phyloP scores from a whole-genome alignment of 1,140 invertebrate genomes.

The Drosophila ohnishii region DNA sequence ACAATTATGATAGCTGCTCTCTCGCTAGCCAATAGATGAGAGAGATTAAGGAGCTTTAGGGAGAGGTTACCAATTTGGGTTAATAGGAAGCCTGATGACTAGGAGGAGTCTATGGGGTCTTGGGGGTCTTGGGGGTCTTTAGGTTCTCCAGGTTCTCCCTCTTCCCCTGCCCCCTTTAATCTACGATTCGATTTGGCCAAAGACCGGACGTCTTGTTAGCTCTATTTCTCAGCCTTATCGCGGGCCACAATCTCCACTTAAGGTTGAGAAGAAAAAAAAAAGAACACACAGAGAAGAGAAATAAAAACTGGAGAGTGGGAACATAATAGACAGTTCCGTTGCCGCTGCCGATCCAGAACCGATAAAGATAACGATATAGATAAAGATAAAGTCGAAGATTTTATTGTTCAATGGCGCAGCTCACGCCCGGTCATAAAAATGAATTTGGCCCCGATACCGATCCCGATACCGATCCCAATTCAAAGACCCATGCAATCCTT shows the following conservation, averaged over 20 bases:
- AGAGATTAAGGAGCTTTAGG: background rate
- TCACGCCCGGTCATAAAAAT: slow-evolving; percentile 42
- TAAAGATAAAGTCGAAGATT: slow-evolving; percentile 72
- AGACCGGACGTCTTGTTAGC: slow-evolving; percentile 21
- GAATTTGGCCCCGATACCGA: slow-evolving; percentile 34
- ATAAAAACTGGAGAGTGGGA: slow-evolving; percentile 8
- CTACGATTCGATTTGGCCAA: slow-evolving; percentile 12
- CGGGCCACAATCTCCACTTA: slow-evolving; percentile 34
- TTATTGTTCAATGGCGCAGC: slow-evolving; percentile 55
- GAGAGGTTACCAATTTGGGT: background rate
- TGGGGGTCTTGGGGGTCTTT: background rate
- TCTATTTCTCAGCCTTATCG: slow-evolving; percentile 48
- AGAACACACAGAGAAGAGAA: background rate
- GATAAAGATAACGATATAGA: slow-evolving; percentile 54
- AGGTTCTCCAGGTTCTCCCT: background rate
- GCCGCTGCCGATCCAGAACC: slow-evolving; percentile 47
- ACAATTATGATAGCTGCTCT: background rate
- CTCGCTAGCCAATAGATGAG: background rate
- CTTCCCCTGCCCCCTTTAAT: slow-evolving; percentile 8
- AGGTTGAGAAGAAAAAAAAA: background rate
- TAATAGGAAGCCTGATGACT: background rate
- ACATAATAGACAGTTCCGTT: slow-evolving; percentile 75
- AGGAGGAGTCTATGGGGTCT: background rate
- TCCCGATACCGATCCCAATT: background rate
- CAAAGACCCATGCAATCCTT: slow-evolving; percentile 32